These are phyloP conservation scores for Drosophila arawakana DNA, from an alignment of 1,140 invertebrate species.

Conservation along the genomic window DNA sequence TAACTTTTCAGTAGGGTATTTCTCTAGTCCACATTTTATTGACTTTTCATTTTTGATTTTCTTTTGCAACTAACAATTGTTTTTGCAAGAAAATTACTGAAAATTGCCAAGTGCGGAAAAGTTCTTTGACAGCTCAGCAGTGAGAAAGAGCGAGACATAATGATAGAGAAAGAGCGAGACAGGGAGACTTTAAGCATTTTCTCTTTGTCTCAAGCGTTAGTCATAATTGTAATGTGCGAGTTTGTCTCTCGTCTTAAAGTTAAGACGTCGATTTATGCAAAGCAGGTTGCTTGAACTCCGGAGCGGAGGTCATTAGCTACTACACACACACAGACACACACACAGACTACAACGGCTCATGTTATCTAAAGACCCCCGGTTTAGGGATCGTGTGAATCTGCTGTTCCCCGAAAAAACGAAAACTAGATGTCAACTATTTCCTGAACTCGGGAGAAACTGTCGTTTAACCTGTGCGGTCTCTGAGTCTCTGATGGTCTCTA, in stretches of 20 bases:
- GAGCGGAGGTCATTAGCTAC: slow-evolving; percentile 40
- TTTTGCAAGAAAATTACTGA: slow-evolving; percentile 73
- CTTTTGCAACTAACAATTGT: slow-evolving; percentile 44
- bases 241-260: slow-evolving; percentile 27
- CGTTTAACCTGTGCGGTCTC: slow-evolving; percentile 52
- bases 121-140: slow-evolving; percentile 62
- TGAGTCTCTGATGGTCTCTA: background rate
- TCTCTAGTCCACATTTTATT: background rate
- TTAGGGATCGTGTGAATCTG: slow-evolving; percentile 64
- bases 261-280: slow-evolving; percentile 54
- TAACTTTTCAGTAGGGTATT: slow-evolving; percentile 16
- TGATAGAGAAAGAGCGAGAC: background rate
- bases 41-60: slow-evolving; percentile 32
- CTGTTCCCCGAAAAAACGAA: background rate
- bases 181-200: background rate
- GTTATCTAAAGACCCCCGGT: slow-evolving; percentile 37
- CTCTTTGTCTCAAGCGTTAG: slow-evolving; percentile 72
- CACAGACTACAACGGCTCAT: slow-evolving; percentile 26
- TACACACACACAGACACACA: too few relatives aligned
- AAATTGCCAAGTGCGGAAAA: slow-evolving; percentile 77
- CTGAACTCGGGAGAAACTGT: slow-evolving; percentile 25
- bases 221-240: slow-evolving; percentile 70
- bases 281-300: slow-evolving; percentile 67
- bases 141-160: background rate
- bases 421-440: slow-evolving; percentile 64